phyloP scores from a whole-genome alignment of 2,888 invertebrate genomes.

The Acleris cristana region DNA sequence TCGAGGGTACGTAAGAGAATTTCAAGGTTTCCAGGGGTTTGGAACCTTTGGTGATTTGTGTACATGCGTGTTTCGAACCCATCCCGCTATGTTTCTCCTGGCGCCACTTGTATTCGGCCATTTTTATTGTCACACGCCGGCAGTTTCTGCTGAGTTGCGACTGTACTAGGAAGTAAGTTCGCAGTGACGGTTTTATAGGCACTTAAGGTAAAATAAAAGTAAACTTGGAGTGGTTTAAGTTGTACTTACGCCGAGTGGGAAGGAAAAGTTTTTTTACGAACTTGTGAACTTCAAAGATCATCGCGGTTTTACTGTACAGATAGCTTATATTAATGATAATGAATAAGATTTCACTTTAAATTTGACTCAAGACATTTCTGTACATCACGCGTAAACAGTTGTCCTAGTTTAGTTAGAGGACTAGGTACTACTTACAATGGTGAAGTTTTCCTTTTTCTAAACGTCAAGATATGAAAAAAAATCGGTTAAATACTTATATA shows the following conservation, averaged over 20 bases:
- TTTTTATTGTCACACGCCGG: slow-evolving; percentile 78
- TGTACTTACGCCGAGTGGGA: slow-evolving; percentile 48
- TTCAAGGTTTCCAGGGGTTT: slow-evolving; percentile 44
- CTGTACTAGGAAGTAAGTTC: slow-evolving; percentile 70
- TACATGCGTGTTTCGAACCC: slow-evolving; percentile 72
- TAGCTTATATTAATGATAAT: neutral
- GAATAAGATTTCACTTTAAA: too few relatives aligned
- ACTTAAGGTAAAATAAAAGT: slow-evolving; percentile 72
- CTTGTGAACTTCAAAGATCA: slow-evolving; percentile 17
- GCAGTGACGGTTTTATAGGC: slow-evolving; percentile 75
- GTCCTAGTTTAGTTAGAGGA: too few relatives aligned
- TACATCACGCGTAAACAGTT: too few relatives aligned
- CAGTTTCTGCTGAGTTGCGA: slow-evolving; percentile 70
- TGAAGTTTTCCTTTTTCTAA: too few relatives aligned
- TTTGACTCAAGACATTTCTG: too few relatives aligned
- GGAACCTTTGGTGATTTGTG: slow-evolving; percentile 51
- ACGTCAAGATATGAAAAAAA: too few relatives aligned
- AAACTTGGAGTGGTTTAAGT: slow-evolving; percentile 71
- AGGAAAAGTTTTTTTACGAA: slow-evolving; percentile 29
- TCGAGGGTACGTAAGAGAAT: slow-evolving; percentile 31
- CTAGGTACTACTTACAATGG: too few relatives aligned
- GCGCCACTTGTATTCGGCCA: slow-evolving; percentile 78
- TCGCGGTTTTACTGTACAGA: neutral
- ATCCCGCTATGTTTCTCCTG: slow-evolving; percentile 71
- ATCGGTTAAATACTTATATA: too few relatives aligned